Conservation (phyloP, 2,888 invertebrate genomes). For the Julus scandinavius region DNA sequence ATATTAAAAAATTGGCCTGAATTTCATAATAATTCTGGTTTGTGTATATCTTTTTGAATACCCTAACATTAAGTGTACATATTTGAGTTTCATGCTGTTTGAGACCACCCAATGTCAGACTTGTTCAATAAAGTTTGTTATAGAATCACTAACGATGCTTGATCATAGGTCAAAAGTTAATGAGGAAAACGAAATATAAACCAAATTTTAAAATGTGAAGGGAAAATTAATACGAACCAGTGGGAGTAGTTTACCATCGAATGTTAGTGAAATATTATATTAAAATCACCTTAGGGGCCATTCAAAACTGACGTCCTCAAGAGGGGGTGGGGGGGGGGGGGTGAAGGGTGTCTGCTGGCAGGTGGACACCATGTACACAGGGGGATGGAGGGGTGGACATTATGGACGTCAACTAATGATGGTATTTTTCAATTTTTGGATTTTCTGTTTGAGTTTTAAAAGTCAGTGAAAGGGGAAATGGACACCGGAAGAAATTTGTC, state of each 20-base stretch:
- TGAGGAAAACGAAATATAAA: conserved; percentile 1
- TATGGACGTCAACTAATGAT: too few species aligned
- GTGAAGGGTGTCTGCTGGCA: too few species aligned
- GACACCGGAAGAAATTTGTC: too few species aligned
- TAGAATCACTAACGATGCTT: conserved; percentile 17
- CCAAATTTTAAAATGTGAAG: background rate
- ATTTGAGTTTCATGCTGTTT: background rate
- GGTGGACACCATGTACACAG: too few species aligned
- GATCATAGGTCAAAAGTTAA: conserved; percentile 36
- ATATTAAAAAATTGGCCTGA: background rate
- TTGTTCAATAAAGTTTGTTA: background rate
- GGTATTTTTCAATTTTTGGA: too few species aligned
- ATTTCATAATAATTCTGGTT: conserved; percentile 17
- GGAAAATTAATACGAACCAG: conserved; percentile 5
- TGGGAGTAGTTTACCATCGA: background rate
- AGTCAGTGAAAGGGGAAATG: too few species aligned
- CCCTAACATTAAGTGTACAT: background rate
- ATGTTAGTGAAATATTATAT: background rate
- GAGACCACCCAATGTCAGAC: conserved; percentile 28
- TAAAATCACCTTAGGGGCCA: background rate
- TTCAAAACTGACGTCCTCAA: too few species aligned
- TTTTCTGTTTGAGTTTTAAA: too few species aligned
- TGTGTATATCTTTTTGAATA: background rate
- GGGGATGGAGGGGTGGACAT: too few species aligned
- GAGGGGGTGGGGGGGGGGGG: too few species aligned